Evolutionary conservation across 2,797 vertebrate genomes (phyloP), one percentile per base, ranked within the genome.

Genomic region (Arremon brunneinucha): DNA sequence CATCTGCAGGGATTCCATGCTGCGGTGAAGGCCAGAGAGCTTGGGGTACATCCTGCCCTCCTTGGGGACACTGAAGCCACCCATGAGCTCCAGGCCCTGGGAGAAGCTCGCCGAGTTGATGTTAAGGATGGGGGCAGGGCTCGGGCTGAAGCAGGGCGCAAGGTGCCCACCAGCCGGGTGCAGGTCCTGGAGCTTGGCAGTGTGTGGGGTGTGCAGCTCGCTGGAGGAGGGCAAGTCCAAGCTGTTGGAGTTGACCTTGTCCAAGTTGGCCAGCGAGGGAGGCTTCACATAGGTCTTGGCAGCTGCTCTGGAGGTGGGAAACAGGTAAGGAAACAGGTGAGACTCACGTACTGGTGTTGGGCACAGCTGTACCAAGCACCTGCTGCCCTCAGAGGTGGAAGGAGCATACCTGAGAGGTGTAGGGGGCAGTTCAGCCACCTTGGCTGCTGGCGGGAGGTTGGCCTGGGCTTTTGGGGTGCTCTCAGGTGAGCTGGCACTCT

Each of bases 41-140:
- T 99, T 99, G 69, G 99, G 97, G 96, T 99, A 99, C 96, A 99
- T 98, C 94, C 98, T 98, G 26, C 98, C 98, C 89, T 98, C 98
- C 70, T 97, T 98, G 52, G 97, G 97, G 75, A 96, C 90, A 3
- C 96, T 97, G 96, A 97, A 98, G 60, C 98, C 95, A 1, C 98
- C 97, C 97, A 98, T 98, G 75, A 99, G 97, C 75, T 98, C 98
- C 97, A 99, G 98, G 90, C 98, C 98, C 93, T 98, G 98, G 19
- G 98, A 98, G 97, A 99, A 99, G 96, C 98, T 98, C 24, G 98
- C 98, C 0, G 99, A 99, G 98, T 99, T 99, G 93, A 99, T 98
- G 75, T 99, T 99, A 90, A 99, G 98, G 84, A 99, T 96, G 34
- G 99, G 99, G 49, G 99, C 99, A 6, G 99, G 99, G 87, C 99